Percentiles rank a stretch among this genome's conserved stretches.
Conservation (phyloP, 2,797 vertebrate species). For the Parauchenoglanis ngamensis region DNA sequence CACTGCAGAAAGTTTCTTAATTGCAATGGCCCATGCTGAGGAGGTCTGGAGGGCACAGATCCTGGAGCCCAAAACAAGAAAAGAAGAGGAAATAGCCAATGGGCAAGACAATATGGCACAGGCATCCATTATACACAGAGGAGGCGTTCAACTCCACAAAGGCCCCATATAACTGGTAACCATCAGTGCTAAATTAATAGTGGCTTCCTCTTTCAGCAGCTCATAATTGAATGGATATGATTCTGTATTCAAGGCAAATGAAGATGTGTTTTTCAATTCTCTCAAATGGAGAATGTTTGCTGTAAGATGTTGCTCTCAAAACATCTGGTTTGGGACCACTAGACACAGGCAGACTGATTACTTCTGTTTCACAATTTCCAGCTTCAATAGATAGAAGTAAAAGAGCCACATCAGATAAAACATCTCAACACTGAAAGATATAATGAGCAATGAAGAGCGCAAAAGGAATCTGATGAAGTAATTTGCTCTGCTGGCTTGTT, state of each 20-base stretch:
- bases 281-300: conserved; percentile 15
- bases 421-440: conserved; percentile 31
- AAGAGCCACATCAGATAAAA: conserved; percentile 38
- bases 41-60: conserved; percentile 47
- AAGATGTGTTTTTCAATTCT: conserved; percentile 10
- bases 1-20: conserved; percentile 50
- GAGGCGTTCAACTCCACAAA: conserved; percentile 1
- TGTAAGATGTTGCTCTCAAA: background rate
- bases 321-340: conserved; percentile 42
- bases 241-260: conserved; percentile 4
- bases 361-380: conserved; percentile 33
- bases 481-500: conserved; percentile 45
- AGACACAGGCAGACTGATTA: conserved; percentile 33
- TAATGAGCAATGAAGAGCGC: conserved; percentile 36
- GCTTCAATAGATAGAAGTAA: conserved; percentile 40
- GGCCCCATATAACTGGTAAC: background rate
- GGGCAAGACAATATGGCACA: conserved; percentile 29
- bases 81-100: conserved; percentile 23
- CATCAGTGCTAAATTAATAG: background rate
- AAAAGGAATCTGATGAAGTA: conserved; percentile 38
- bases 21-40: conserved; percentile 45
- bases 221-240: conserved; percentile 6
- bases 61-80: conserved; percentile 37
- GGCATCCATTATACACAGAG: conserved; percentile 4
- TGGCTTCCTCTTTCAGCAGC: background rate